Percentiles rank a stretch among this genome's conserved stretches.
phyloP scores from a whole-genome alignment of 1,140 invertebrate genomes.

The Stegodyphus mimosarum region DNA sequence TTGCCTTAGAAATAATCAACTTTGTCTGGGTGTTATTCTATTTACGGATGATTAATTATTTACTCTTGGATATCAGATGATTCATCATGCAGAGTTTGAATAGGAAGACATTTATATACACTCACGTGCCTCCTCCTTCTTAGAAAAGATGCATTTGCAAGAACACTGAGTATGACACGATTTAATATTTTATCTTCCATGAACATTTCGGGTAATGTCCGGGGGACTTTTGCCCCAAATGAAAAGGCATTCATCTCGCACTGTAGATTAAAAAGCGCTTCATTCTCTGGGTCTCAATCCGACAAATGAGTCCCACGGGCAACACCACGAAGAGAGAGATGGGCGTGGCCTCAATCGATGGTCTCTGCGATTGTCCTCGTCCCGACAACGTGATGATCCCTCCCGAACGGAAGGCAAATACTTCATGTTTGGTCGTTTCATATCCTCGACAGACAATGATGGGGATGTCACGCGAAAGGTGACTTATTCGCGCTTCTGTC shows the following conservation, averaged over 20 bases:
- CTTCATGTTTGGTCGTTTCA: neutral
- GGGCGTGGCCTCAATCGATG: constrained; percentile 36
- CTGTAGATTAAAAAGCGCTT: constrained; percentile 28
- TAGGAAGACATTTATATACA: no score
- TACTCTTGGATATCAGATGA: no score
- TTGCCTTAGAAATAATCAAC: no score
- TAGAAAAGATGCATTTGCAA: no score
- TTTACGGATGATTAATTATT: no score
- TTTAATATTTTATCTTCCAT: no score
- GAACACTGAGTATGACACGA: no score
- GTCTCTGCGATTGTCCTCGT: constrained; percentile 14
- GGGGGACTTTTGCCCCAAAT: constrained; percentile 6
- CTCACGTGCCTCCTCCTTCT: no score
- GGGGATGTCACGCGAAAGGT: neutral
- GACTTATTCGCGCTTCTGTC: neutral
- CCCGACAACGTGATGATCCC: neutral
- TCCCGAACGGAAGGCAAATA: constrained; percentile 13
- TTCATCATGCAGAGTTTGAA: no score
- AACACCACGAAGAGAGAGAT: neutral
- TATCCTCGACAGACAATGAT: neutral
- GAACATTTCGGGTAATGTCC: no score
- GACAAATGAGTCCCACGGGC: constrained; percentile 14
- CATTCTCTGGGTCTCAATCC: constrained; percentile 6
- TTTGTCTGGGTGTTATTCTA: no score
- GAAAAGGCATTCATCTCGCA: neutral